These are phyloP conservation scores for Siniperca obscura DNA, from an alignment of 2,797 vertebrate species.

Conservation along the genomic window DNA sequence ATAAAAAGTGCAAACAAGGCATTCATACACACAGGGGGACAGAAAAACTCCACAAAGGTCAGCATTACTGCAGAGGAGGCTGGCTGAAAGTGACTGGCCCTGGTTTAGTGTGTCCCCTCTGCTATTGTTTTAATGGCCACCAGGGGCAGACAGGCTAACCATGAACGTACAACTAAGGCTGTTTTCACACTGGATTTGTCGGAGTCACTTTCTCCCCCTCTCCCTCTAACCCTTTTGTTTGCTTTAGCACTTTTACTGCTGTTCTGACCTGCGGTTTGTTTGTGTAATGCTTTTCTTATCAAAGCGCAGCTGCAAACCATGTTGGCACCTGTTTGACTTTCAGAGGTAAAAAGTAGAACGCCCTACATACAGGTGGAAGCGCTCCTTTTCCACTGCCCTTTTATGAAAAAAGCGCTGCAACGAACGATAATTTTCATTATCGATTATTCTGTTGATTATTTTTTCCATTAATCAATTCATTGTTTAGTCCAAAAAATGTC, in stretches of 20 bases:
- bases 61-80: not conserved
- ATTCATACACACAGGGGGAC: not conserved
- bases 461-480: not conserved
- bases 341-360: not conserved
- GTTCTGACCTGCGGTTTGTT: not conserved
- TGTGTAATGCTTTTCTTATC: conserved; percentile 1
- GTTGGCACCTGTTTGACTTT: conserved; percentile 3
- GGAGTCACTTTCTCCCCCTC: not conserved
- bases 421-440: not conserved
- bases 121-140: not conserved
- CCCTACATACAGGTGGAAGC: not conserved
- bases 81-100: not conserved
- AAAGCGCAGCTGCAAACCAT: conserved; percentile 11
- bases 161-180: not conserved
- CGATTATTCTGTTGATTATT: not conserved
- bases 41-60: not conserved
- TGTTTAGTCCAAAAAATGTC: not conserved
- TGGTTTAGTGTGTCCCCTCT: not conserved
- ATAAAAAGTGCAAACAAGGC: not conserved
- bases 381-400: not conserved
- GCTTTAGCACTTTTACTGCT: not conserved
- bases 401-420: not conserved
- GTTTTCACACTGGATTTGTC: not conserved
- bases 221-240: not conserved
- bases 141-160: not conserved